Conservation (phyloP, 1,140 invertebrate genomes). For the Atta colombica region DNA sequence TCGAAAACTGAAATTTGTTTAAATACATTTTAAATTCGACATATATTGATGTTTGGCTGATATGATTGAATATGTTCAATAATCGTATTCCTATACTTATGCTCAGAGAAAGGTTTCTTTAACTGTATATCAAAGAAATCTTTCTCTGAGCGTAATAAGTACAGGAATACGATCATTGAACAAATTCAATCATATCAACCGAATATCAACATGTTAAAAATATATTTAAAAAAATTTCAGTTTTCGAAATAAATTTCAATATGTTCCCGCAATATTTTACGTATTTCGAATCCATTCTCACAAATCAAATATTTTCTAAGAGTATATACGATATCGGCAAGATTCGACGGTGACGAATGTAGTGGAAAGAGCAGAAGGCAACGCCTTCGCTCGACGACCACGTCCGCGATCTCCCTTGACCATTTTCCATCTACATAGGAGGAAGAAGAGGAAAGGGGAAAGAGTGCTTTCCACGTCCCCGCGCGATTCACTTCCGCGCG, state of each 20-base stretch:
- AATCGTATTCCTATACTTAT: too few relatives aligned
- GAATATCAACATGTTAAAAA: too few relatives aligned
- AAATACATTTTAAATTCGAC: too few relatives aligned
- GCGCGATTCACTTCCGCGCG: conserved; percentile 58
- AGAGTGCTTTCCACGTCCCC: conserved; percentile 57
- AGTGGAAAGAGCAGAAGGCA: neutral
- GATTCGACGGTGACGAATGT: conserved; percentile 5
- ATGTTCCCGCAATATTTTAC: neutral
- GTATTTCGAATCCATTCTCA: neutral
- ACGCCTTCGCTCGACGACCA: conserved; percentile 15
- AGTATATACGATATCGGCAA: neutral
- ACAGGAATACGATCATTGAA: neutral
- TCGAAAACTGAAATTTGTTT: too few relatives aligned
- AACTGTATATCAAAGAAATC: too few relatives aligned
- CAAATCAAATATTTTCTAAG: conserved; percentile 8
- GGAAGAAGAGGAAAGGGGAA: too few relatives aligned
- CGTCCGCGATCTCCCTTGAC: conserved; percentile 49
- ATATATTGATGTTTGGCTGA: too few relatives aligned
- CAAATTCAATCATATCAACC: neutral
- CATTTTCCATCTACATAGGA: conserved; percentile 52
- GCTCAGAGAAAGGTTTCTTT: too few relatives aligned
- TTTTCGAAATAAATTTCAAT: neutral
- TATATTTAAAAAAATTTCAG: neutral
- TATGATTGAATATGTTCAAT: too few relatives aligned
- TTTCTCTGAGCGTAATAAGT: neutral